Evolutionary conservation across 1,140 invertebrate genomes (phyloP).

Genomic region (Pectinophora gossypiella): DNA sequence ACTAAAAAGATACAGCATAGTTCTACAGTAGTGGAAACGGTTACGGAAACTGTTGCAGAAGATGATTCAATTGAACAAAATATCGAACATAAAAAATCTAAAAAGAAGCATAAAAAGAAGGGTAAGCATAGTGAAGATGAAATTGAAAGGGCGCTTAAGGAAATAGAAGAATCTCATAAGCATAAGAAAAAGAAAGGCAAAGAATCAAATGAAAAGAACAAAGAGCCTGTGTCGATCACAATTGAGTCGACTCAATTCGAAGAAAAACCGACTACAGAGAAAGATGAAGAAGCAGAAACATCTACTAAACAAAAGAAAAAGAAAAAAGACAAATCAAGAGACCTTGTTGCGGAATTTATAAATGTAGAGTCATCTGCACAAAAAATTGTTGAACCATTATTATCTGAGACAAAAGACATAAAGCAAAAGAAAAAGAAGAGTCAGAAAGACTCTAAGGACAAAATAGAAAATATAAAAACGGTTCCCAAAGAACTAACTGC

Average conservation of each 20-base stretch:
- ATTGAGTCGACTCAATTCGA: not conserved
- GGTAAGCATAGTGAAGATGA: constrained; percentile 66
- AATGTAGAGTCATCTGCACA: constrained; percentile 10
- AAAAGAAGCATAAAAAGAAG: constrained; percentile 68
- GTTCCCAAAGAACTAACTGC: not conserved
- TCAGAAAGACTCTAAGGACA: constrained; percentile 7
- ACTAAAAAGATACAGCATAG: constrained; percentile 38
- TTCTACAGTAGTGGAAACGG: constrained; percentile 36
- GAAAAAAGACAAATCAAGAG: constrained; percentile 14
- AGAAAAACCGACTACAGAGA: constrained; percentile 24
- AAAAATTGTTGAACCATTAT: not conserved
- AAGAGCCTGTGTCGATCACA: not conserved
- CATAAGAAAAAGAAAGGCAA: constrained; percentile 50
- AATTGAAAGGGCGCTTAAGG: constrained; percentile 74
- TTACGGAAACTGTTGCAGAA: constrained; percentile 21
- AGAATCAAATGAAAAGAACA: constrained; percentile 26
- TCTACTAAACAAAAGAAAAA: constrained; percentile 21
- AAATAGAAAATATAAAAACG: constrained; percentile 9
- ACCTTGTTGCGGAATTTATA: constrained; percentile 3
- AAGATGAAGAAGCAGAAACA: constrained; percentile 10
- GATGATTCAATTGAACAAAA: constrained; percentile 11
- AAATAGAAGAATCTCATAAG: constrained; percentile 66
- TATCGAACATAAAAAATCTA: constrained; percentile 56
- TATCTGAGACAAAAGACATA: not conserved
- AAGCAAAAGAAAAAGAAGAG: constrained; percentile 22